Percentiles rank a stretch among this genome's conserved stretches.
phyloP scores from a whole-genome alignment of 2,113 vertebrate species.

The Craseonycteris thonglongyai region DNA sequence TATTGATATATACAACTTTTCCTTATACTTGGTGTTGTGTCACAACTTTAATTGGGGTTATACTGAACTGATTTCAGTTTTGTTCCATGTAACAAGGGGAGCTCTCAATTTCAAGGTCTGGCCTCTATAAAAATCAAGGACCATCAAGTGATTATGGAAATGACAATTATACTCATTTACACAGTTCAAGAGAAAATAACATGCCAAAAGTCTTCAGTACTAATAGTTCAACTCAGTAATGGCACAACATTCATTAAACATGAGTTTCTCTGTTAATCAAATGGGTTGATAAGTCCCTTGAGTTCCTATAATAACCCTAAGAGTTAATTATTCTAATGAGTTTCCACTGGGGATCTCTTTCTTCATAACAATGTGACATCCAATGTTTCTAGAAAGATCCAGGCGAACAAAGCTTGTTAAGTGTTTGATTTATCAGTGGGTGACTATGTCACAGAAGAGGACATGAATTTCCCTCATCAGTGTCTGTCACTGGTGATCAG shows the following conservation, averaged over 20 bases:
- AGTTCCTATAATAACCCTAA: not conserved
- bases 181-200: not conserved
- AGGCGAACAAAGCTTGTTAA: not conserved
- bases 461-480: not conserved
- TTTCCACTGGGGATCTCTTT: not conserved
- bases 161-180: not conserved
- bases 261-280: not conserved
- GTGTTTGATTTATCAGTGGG: not conserved
- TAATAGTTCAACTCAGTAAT: not conserved
- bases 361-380: not conserved
- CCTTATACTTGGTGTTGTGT: not conserved
- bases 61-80: not conserved
- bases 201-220: not conserved
- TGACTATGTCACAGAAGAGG: not conserved
- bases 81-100: not conserved
- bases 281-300: not conserved
- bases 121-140: not conserved
- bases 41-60: not conserved
- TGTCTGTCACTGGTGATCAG: not conserved
- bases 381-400: not conserved
- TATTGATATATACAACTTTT: not conserved
- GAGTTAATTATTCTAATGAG: not conserved
- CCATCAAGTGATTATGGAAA: not conserved
- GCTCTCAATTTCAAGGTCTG: not conserved
- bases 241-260: not conserved